These are phyloP conservation scores for Trypoxylus dichotomus DNA, from an alignment of 1,140 invertebrate genomes.

Conservation along the genomic window DNA sequence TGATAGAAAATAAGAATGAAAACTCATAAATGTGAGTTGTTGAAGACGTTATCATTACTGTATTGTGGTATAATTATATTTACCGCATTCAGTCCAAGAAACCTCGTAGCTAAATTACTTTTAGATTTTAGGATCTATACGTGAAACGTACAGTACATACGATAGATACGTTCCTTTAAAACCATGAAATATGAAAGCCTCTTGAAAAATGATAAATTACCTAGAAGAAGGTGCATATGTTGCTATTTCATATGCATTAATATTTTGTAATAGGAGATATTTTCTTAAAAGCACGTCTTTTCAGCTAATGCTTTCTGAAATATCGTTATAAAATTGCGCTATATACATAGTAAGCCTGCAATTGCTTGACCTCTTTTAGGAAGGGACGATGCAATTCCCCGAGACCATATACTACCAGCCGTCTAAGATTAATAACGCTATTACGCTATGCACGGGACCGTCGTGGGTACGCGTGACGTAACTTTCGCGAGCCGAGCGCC, in stretches of 20 bases:
- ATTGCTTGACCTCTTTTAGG: not conserved
- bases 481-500: not conserved
- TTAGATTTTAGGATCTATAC: too few relatives aligned
- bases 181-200: too few relatives aligned
- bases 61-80: too few relatives aligned
- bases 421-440: slow-evolving; percentile 16
- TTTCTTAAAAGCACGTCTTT: not conserved
- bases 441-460: slow-evolving; percentile 6
- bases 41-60: too few relatives aligned
- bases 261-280: not conserved
- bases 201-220: not conserved
- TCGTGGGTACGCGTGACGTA: not conserved
- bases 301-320: not conserved
- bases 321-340: not conserved
- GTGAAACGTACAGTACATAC: too few relatives aligned
- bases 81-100: too few relatives aligned
- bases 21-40: too few relatives aligned
- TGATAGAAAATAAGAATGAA: too few relatives aligned
- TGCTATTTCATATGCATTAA: not conserved
- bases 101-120: too few relatives aligned
- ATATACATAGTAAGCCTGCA: not conserved
- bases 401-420: not conserved
- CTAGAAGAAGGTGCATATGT: not conserved
- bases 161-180: too few relatives aligned
- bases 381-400: not conserved